Evolutionary conservation across 2,888 invertebrate genomes (phyloP).

Genomic region (Strigamia crassipes): DNA sequence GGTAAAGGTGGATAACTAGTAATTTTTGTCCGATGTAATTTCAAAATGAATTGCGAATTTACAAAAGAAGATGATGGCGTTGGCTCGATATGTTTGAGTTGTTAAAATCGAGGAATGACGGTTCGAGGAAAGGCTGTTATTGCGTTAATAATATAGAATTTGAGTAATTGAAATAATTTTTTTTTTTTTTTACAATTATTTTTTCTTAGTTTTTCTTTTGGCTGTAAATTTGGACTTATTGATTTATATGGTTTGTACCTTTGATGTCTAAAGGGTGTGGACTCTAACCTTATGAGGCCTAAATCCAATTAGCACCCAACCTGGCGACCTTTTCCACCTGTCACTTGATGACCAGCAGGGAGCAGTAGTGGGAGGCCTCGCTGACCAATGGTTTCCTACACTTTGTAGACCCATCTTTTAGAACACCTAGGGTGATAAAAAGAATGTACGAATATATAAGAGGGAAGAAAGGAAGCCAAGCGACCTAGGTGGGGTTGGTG

Average conservation of each 20-base stretch:
- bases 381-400: conserved; percentile 33
- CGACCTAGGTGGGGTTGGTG: background rate
- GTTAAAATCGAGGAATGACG: too few species aligned
- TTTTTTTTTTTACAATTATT: too few species aligned
- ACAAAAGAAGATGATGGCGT: background rate
- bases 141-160: background rate
- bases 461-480: background rate
- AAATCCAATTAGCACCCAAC: conserved; percentile 42
- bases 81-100: too few species aligned
- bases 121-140: background rate
- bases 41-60: background rate
- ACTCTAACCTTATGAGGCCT: conserved; percentile 37
- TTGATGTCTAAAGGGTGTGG: conserved; percentile 34
- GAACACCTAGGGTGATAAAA: conserved; percentile 38
- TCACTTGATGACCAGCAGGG: conserved; percentile 40
- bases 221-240: background rate
- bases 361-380: conserved; percentile 16
- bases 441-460: conserved; percentile 38
- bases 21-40: background rate
- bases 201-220: background rate
- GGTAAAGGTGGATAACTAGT: background rate
- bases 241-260: conserved; percentile 25
- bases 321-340: conserved; percentile 32
- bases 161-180: too few species aligned
- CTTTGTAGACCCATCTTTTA: conserved; percentile 17